A percentile compares a stretch with the other conserved stretches of the same genome.
phyloP scores from a whole-genome alignment of 1,140 invertebrate genomes.

The Yoshiicerus persimilis region DNA sequence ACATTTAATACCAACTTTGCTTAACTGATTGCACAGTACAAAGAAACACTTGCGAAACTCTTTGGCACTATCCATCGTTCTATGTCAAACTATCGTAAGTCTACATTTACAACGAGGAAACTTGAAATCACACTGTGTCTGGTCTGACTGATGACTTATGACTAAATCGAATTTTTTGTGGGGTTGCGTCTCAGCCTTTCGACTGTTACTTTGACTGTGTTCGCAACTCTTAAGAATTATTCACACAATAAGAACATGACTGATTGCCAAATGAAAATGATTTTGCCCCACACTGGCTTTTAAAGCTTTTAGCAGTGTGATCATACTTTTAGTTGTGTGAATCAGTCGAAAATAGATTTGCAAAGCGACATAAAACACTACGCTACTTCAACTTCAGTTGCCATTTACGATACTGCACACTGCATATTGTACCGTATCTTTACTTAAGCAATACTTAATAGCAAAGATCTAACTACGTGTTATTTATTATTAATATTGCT shows the following conservation, averaged over 20 bases:
- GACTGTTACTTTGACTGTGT: not conserved
- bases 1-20: conserved; percentile 9
- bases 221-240: not conserved
- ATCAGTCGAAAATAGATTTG: not conserved
- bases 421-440: not conserved
- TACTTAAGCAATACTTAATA: not conserved
- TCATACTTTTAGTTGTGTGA: not conserved
- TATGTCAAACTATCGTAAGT: not conserved
- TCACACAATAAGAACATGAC: not conserved
- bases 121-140: not conserved
- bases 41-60: not conserved
- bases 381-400: too few relatives aligned
- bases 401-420: not conserved
- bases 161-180: not conserved
- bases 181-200: not conserved
- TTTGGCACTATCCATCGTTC: not conserved
- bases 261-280: conserved; percentile 4
- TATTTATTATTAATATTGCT: not conserved
- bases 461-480: not conserved
- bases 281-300: not conserved
- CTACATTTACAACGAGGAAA: not conserved
- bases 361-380: not conserved
- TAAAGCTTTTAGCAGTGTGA: not conserved
- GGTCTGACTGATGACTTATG: not conserved
- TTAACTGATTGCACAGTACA: not conserved